Evolutionary conservation across 2,113 vertebrate genomes (phyloP), one percentile per base, ranked within the genome.

Genomic region (Archocentrus centrarchus): DNA sequence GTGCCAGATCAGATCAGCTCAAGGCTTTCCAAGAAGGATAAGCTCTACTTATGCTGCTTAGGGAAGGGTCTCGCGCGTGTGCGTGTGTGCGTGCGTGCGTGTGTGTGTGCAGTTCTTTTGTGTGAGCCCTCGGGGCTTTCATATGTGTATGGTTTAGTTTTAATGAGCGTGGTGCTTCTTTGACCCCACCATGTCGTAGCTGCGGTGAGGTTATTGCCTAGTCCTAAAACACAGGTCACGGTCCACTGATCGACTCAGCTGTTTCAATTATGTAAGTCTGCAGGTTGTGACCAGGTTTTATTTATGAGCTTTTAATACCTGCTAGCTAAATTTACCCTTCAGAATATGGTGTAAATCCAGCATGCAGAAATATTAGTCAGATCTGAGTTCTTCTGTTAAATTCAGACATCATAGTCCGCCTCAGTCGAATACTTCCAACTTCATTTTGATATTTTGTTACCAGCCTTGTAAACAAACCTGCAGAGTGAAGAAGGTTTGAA

Each of bases 1-100:
- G 77, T 88, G 88, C 80, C 92, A 93, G 88, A 92, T 93, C 91
- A 88, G 85, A 91, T 89, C 85, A 86, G 81, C 92, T 89, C 85
- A 87, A 88, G 88, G 82, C 80, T 58, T 57, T 87, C 89, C 84
- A 87, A 90, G 91, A 90, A 83, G 90, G 90, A 93, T 92, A 89
- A 95, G 91, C 91, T 91, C 77, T 82, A 75, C 92, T 92, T 92
- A 88, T 82, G 83, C 79, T 77, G 64, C 88, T 81, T 77, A 81
- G 27, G 18, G 55, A 30, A 83, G 55, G 76, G 80, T 81, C 79
- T 20, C 80, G 81, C 59, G 53, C 63, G 58, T 62, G 75, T 47
- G 70, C 30, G 79, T 14, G 60, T 53, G 75, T 66, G 77, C 61
- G 61, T 44, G 73, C 47, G 63, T 75, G 57, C 79, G 77, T 50